Evolutionary conservation across 2,888 invertebrate genomes (phyloP), one percentile per base, ranked within the genome.

Genomic region (Zygothrica quintamaculata): DNA sequence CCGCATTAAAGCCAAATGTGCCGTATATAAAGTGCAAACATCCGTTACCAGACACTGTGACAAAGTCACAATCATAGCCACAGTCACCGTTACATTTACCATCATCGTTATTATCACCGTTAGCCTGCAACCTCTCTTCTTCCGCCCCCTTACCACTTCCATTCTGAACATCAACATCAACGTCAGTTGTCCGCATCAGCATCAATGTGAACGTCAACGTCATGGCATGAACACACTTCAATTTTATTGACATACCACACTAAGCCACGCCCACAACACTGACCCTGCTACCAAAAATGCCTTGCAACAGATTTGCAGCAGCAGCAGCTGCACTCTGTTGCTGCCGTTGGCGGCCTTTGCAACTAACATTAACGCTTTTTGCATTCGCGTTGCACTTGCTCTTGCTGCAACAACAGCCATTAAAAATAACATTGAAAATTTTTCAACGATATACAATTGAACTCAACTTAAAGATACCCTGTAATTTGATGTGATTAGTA

Each of bases 1-100:
- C 68, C 57, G 81, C 82, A 87, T 82, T 82, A 88, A 88, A 87
- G 88, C 74, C 77, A 82, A 82, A 87, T 88, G 82, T 80, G 64
- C 66, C 84, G 65, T 85, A 57, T 60, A 65, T 68, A 73, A 76
- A 74, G 74, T 77, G 74, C 74, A 65, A 72, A 79, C 76, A 84
- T 71, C 72, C 81, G 76, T 71, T 78, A 43, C 60, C 52, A 55
- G 69, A 34, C 74, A 36, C 48, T 50, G 25, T 53, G 59, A 58
- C 18, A 22, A 3, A 36, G 47, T 50, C 64, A 26, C 51, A n/a
- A n/a, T n/a, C n/a, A n/a, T n/a, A n/a, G n/a, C n/a, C n/a, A n/a
- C n/a, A n/a, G n/a, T n/a, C n/a, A n/a, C n/a, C n/a, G n/a, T n/a
- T n/a, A n/a, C n/a, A n/a, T n/a, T n/a, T n/a, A n/a, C n/a, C n/a